Evolutionary conservation across 1,140 invertebrate species (phyloP).

Genomic region (Drosophila yakuba): DNA sequence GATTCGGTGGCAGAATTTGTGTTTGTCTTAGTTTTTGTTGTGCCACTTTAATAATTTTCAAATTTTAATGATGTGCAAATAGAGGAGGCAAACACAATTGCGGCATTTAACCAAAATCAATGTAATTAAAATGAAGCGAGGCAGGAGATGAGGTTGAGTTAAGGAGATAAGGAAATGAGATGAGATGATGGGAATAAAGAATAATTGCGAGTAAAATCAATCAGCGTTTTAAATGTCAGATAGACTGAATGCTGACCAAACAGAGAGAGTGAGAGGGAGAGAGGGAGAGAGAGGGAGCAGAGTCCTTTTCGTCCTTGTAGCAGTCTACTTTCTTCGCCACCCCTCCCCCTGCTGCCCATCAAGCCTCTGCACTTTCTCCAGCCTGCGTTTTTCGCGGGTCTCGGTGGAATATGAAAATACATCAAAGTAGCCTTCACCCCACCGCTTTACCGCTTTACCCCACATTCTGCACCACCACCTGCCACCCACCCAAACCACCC

Average conservation of each 20-base stretch:
- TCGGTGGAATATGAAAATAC: slow-evolving; percentile 77
- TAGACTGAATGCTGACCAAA: slow-evolving; percentile 1
- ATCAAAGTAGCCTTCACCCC: slow-evolving; percentile 64
- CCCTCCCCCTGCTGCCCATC: background rate
- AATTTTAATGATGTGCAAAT: slow-evolving; percentile 84
- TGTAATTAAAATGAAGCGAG: slow-evolving; percentile 77
- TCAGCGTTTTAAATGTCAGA: slow-evolving; percentile 69
- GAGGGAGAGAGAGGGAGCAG: slow-evolving; percentile 15
- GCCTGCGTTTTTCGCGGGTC: slow-evolving; percentile 38
- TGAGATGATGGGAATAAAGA: background rate
- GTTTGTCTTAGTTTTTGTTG: slow-evolving; percentile 75
- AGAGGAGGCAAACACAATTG: slow-evolving; percentile 51
- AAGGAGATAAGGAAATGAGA: too few relatives aligned
- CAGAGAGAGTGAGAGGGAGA: background rate
- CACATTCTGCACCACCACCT: slow-evolving; percentile 6
- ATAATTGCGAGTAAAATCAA: slow-evolving; percentile 60
- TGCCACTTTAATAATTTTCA: slow-evolving; percentile 78
- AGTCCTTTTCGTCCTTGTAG: slow-evolving; percentile 7
- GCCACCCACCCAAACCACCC: background rate
- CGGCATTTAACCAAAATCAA: slow-evolving; percentile 74
- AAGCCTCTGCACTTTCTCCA: background rate
- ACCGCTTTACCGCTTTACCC: slow-evolving; percentile 15
- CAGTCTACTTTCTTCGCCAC: background rate
- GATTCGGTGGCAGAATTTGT: slow-evolving; percentile 18
- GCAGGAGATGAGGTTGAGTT: too few relatives aligned